These are phyloP conservation scores for Orientallactaga sibirica DNA, from an alignment of 2,797 vertebrate species.

Conservation along the genomic window DNA sequence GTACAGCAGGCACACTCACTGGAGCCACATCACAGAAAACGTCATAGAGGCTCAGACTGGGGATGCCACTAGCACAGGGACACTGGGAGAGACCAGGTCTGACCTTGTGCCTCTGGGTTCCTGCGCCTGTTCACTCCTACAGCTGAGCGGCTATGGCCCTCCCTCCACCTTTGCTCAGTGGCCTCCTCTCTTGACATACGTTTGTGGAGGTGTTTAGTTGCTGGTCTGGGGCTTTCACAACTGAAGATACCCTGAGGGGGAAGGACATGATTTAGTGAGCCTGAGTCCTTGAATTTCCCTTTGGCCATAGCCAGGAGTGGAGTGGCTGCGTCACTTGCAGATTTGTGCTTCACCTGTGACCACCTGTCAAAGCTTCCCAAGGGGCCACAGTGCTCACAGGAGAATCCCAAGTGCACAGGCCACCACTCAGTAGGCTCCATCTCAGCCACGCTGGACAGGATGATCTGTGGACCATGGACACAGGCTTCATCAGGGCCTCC, in stretches of 20 bases:
- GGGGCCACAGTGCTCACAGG: too few relatives aligned
- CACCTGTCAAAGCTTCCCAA: too few relatives aligned
- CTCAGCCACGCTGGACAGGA: accelerated
- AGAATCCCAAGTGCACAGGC: accelerated
- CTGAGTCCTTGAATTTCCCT: accelerated
- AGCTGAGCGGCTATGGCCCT: accelerated
- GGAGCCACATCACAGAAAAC: not conserved
- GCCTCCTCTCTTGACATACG: not conserved
- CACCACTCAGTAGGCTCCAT: accelerated
- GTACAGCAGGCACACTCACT: not conserved
- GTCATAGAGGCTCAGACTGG: not conserved
- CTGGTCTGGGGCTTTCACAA: not conserved
- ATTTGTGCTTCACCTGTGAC: too few relatives aligned
- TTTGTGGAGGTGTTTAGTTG: not conserved
- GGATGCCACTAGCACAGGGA: not conserved
- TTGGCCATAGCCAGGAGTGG: not conserved
- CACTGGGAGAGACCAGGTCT: accelerated
- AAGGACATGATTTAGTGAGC: not conserved
- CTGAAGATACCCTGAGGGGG: not conserved
- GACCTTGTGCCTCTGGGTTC: not conserved
- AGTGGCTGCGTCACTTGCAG: not conserved
- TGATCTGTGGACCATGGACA: too few relatives aligned
- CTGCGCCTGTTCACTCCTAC: not conserved
- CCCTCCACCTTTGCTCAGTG: too few relatives aligned
- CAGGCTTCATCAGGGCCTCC: not conserved